phyloP scores from a whole-genome alignment of 2,113 vertebrate genomes.

The Percina caprodes region DNA sequence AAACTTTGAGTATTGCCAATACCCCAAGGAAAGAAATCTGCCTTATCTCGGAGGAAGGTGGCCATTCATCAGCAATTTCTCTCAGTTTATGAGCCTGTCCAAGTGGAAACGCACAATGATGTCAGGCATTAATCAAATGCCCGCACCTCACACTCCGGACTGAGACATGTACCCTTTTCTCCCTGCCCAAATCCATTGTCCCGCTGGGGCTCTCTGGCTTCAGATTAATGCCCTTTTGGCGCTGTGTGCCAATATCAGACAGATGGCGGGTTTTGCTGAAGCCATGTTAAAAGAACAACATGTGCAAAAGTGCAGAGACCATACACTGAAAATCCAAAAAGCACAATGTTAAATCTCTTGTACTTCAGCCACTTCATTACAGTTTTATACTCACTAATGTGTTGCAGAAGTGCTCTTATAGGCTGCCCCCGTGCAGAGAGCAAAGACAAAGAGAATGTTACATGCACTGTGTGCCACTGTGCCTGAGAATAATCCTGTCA shows the following conservation, averaged over 20 bases:
- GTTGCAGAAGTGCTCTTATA: conserved; percentile 39
- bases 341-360: conserved; percentile 18
- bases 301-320: background rate
- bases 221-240: conserved; percentile 32
- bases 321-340: conserved; percentile 18
- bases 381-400: conserved; percentile 42
- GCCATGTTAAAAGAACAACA: conserved; percentile 12
- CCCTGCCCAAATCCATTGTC: conserved; percentile 44
- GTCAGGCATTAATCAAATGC: conserved; percentile 81
- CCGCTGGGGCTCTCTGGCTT: conserved; percentile 35
- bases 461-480: conserved; percentile 19
- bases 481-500: conserved; percentile 47
- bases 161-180: conserved; percentile 61
- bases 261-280: conserved; percentile 10
- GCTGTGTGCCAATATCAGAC: conserved; percentile 1
- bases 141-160: conserved; percentile 75
- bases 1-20: conserved; percentile 59
- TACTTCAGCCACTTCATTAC: conserved; percentile 28
- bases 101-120: conserved; percentile 68
- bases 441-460: background rate
- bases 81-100: conserved; percentile 76
- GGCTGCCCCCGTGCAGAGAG: background rate
- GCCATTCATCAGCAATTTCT: conserved; percentile 80
- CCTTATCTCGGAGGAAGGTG: conserved; percentile 72
- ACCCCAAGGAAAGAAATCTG: conserved; percentile 72